Conservation (phyloP, 2,113 vertebrate genomes). For the Myanophis thanlyinensis region DNA sequence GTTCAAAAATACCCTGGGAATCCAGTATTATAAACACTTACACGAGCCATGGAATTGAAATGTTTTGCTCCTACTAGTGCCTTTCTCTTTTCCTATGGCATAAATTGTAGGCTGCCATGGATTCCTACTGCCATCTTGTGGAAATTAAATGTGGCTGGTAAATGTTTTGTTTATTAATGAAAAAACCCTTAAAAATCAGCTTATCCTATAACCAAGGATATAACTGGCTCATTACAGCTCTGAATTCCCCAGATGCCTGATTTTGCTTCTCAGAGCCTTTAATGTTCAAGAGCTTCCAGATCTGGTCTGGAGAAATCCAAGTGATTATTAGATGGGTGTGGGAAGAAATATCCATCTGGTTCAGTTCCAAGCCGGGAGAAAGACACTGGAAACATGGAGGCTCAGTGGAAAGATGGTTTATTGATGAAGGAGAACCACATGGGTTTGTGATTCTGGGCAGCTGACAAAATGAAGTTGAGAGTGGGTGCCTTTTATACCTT, state of each 20-base stretch:
- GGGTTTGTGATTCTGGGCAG: too few species aligned
- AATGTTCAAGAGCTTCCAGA: neutral
- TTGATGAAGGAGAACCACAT: too few species aligned
- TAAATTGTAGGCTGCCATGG: neutral
- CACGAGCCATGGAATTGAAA: neutral
- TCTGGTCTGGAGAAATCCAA: neutral
- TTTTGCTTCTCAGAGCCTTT: neutral
- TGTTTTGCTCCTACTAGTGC: neutral
- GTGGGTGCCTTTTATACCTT: too few species aligned
- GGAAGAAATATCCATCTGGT: too few species aligned
- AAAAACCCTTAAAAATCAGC: neutral
- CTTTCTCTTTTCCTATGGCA: neutral
- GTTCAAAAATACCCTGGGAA: neutral
- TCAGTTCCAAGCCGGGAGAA: too few species aligned
- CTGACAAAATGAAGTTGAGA: too few species aligned
- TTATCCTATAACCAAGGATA: neutral
- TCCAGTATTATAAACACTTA: neutral
- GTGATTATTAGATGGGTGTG: neutral
- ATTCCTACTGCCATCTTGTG: constrained; percentile 12
- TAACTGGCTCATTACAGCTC: neutral
- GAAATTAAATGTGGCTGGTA: neutral
- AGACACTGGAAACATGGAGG: too few species aligned
- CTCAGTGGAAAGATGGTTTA: too few species aligned
- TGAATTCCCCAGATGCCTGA: neutral
- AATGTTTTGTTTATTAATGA: neutral